Conservation (phyloP, 2,797 vertebrate genomes). For the Pipistrellus pipistrellus region DNA sequence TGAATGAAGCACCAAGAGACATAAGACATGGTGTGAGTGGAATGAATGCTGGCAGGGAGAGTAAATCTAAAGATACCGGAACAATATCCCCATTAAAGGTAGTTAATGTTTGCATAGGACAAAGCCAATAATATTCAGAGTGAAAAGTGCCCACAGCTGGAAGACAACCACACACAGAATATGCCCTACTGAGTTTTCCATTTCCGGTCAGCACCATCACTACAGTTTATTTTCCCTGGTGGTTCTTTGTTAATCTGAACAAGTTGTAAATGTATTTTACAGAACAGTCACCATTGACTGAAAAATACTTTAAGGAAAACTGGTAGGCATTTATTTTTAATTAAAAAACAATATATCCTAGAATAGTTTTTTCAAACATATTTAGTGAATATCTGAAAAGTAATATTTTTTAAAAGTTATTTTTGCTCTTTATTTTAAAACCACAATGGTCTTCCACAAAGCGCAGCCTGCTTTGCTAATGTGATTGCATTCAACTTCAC, state of each 20-base stretch:
- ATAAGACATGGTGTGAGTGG: fast-evolving
- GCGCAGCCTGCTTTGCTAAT: neutral
- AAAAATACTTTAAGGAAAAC: neutral
- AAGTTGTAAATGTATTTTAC: neutral
- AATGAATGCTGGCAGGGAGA: neutral
- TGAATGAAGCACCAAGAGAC: neutral
- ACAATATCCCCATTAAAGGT: conserved; percentile 1
- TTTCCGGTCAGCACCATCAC: neutral
- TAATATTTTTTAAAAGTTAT: neutral
- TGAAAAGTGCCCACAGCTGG: neutral
- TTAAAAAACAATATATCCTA: neutral
- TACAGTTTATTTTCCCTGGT: neutral
- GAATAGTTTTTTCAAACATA: neutral
- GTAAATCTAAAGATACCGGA: neutral
- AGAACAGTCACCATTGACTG: neutral
- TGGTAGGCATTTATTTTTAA: neutral
- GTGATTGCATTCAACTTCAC: neutral
- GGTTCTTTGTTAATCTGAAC: neutral
- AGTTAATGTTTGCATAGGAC: conserved; percentile 15
- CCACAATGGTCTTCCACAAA: neutral
- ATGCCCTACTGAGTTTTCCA: neutral
- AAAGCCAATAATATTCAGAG: neutral
- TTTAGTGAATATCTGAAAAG: conserved; percentile 4
- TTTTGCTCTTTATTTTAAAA: neutral
- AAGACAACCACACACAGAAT: neutral